Base-by-base conservation (phyloP, 1,140 invertebrate species). In the Melanaphis sacchari region DNA sequence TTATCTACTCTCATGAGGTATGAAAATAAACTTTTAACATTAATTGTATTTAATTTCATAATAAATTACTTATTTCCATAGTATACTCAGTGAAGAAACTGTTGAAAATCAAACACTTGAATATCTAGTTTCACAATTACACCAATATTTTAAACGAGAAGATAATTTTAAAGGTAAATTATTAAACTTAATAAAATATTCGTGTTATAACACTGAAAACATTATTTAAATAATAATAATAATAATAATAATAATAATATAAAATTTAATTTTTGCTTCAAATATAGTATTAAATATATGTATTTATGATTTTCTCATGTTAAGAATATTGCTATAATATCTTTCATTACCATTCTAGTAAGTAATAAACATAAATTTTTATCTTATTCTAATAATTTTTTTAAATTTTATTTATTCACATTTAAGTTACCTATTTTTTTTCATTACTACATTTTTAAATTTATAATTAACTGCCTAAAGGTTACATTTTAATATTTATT, bases 21-120 rank as follows among this genome's bases (percentile, higher is more conserved):
- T 93, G 22, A 81, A 41, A 15, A 31, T 59, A 54, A 41, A 43
- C 2, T 41, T 85, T 18, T 85, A 85, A 84, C 24, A 43, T 40
- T 31, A 24, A 82, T 82, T 38, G 76, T 85, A 21, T n/a, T n/a
- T 31, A 26, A 11, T 41, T 91, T n/a, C 36, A 38, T 41, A 84
- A n/a, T n/a, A 52, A 66, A 22, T 54, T 11, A 38, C 2, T 82
- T 82, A 9, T 54, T 94, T 94, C 93, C 49, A n/a, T 36, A 94
- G 94, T n/a, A 96, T 98, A 88, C 95, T 98, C 9, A 96, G 96
- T 93, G 97, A 97, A 95, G 96, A 97, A 94, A 96, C 96, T 94
- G 95, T 96, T 22, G 96, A 96, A 90, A 96, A 95, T 81, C 96
- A 96, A 94, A 96, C 96, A 26, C 95, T 97, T 94, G 97, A 98